Conservation (phyloP, 2,113 vertebrate species). For the Tapirus terrestris region DNA sequence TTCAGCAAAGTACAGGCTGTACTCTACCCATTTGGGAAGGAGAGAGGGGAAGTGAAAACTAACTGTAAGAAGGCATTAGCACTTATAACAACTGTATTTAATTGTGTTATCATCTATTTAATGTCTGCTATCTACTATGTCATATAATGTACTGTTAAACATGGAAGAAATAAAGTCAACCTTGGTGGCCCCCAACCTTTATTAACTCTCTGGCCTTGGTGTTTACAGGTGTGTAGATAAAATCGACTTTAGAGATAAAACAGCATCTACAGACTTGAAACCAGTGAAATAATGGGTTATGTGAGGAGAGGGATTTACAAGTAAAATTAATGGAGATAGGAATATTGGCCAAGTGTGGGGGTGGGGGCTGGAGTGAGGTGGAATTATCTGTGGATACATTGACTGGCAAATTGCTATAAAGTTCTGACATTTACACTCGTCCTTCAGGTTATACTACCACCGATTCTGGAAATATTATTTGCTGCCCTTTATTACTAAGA, state of each 20-base stretch:
- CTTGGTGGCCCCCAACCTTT: background rate
- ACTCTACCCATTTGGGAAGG: background rate
- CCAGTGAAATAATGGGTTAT: background rate
- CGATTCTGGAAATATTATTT: background rate
- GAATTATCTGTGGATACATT: background rate
- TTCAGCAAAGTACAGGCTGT: background rate
- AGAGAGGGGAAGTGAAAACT: background rate
- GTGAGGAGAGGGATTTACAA: background rate
- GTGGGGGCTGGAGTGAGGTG: accelerated
- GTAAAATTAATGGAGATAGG: background rate
- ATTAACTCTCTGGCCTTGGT: background rate
- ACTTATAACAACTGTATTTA: background rate
- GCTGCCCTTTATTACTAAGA: background rate
- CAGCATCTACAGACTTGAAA: background rate
- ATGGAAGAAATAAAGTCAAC: background rate
- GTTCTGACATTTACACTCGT: background rate
- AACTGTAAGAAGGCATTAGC: background rate
- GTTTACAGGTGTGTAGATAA: background rate
- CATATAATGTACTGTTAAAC: background rate
- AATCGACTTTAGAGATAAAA: background rate
- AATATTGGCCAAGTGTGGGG: background rate
- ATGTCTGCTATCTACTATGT: background rate
- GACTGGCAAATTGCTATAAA: background rate
- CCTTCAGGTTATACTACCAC: background rate
- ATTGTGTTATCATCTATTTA: background rate